Base-by-base conservation (phyloP, 2,113 vertebrate species). In the Siniperca knerii region DNA sequence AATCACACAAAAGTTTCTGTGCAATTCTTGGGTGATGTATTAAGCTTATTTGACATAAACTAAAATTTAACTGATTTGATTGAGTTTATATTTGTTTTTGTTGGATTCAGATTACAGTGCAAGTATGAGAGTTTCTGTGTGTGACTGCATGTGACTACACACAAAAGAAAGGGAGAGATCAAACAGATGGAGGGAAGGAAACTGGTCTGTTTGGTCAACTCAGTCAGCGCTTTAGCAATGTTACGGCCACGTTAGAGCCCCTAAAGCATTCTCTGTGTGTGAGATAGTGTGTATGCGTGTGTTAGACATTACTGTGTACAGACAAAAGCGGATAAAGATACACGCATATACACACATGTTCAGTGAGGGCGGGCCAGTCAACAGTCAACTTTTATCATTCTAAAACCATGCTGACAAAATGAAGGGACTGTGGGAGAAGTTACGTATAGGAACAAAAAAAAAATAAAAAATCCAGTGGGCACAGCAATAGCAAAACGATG, bases 191-290 rank as follows among this genome's bases (percentile, higher is more conserved):
- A 75, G 65, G 71, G 72, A 87, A 89, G 85, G 91, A 93, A 91
- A 93, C 76, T 21, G 71, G 66, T 82, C 75, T 90, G 91, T 93
- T 93, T 91, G 85, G 91, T 90, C 84, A 85, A 83, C 88, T 87
- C 90, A 90, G 79, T 90, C 84, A 89, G 85, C 78, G 85, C 87
- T 93, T 93, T 90, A 89, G 88, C 86, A 90, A 90, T 90, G 90
- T 93, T 92, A 92, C 70, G 85, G 92, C 81, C 90, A 90, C 93
- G 92, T 93, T 87, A 92, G 61, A 92, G 81, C 83, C 87, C 85
- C 85, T 89, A 88, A 93, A 94, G 89, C 92, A 55, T 67, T 86
- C 77, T 82, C 77, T 0, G 18, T 62, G 77, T 82, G 89, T 86
- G 86, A 75, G 84, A 77, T 67, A 79, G 75, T 77, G 85, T 83